Evolutionary conservation across 2,113 vertebrate genomes (phyloP).

Genomic region (Tamias sibiricus): DNA sequence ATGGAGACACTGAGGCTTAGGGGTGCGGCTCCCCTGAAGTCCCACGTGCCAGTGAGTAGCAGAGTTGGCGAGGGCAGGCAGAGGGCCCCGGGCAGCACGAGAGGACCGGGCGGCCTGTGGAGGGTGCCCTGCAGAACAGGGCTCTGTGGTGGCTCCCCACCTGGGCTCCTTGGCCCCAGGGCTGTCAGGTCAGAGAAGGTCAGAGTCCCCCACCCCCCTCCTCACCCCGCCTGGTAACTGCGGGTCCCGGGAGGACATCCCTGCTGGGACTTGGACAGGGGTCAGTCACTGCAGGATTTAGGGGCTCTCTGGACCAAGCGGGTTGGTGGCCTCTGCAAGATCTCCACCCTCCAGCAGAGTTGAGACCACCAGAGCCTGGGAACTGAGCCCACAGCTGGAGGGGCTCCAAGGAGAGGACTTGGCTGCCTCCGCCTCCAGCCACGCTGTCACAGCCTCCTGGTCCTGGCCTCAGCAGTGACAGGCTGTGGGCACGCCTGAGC

Average conservation of each 20-base stretch:
- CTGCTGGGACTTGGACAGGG: neutral
- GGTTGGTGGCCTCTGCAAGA: neutral
- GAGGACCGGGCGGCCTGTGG: neutral
- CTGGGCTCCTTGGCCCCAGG: neutral
- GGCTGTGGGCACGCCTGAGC: no score
- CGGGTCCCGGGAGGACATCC: neutral
- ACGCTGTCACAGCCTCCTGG: rapidly evolving
- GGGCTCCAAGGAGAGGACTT: neutral
- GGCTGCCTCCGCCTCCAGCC: rapidly evolving
- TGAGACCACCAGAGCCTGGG: neutral
- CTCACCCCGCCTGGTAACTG: neutral
- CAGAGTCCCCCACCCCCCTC: rapidly evolving
- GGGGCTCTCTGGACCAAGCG: neutral
- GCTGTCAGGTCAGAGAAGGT: neutral
- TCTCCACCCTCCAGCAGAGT: neutral
- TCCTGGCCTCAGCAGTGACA: neutral
- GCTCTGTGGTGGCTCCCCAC: neutral
- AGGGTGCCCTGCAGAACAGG: neutral
- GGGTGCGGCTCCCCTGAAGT: neutral
- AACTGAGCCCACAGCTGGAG: neutral
- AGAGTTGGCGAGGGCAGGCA: neutral
- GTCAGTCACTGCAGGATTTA: neutral
- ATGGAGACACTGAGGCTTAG: no score
- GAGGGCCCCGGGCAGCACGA: neutral
- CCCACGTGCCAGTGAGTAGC: neutral